Evolutionary conservation across 2,888 invertebrate genomes (phyloP).

Genomic region (Thera britannica): DNA sequence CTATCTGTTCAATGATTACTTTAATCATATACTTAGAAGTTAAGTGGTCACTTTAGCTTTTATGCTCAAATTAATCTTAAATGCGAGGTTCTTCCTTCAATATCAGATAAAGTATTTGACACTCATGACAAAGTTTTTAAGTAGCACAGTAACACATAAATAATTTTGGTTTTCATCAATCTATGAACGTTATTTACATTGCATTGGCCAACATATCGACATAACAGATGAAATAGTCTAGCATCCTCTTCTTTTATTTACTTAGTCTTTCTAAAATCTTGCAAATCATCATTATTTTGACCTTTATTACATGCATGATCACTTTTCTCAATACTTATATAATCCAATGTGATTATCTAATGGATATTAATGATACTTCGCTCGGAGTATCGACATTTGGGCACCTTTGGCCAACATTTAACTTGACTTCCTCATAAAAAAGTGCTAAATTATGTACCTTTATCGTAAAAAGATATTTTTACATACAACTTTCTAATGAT

Average conservation of each 20-base stretch:
- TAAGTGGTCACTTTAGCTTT: too few species aligned
- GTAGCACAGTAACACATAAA: too few species aligned
- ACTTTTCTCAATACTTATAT: slow-evolving; percentile 37
- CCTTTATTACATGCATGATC: slow-evolving; percentile 41
- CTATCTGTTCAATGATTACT: not conserved
- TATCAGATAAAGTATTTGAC: not conserved
- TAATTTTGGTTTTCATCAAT: not conserved
- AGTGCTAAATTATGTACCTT: too few species aligned
- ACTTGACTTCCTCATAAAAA: too few species aligned
- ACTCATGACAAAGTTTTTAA: too few species aligned
- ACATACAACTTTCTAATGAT: too few species aligned
- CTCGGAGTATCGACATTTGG: slow-evolving; percentile 40
- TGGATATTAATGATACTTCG: slow-evolving; percentile 27
- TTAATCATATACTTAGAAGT: too few species aligned
- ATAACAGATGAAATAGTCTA: not conserved
- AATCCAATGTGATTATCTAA: slow-evolving; percentile 24
- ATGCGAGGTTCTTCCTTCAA: not conserved
- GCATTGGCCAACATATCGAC: slow-evolving; percentile 11
- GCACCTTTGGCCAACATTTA: too few species aligned
- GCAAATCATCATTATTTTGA: slow-evolving; percentile 47
- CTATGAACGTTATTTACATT: slow-evolving; percentile 3
- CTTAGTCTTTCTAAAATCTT: slow-evolving; percentile 36
- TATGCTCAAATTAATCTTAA: too few species aligned
- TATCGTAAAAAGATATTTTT: too few species aligned
- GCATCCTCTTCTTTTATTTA: slow-evolving; percentile 26